Percentiles rank a stretch among this genome's conserved stretches.
These are phyloP conservation scores for Heteromurus nitidus DNA, from an alignment of 2,888 invertebrate species.

Conservation along the genomic window DNA sequence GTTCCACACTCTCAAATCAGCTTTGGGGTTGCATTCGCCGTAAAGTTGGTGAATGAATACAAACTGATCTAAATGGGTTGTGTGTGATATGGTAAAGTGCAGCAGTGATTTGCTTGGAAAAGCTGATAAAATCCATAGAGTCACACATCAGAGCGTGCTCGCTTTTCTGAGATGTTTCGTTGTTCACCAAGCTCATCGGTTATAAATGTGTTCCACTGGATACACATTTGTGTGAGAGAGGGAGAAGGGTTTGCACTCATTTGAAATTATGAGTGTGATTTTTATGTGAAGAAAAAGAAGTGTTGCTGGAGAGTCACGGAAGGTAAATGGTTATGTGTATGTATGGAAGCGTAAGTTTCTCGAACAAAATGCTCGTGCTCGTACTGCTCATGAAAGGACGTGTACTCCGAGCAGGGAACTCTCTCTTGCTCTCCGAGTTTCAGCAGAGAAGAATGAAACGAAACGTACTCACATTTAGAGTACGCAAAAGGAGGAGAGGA, in stretches of 20 bases:
- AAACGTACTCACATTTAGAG: not conserved
- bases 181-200: too few species aligned
- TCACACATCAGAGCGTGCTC: too few species aligned
- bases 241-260: slow-evolving; percentile 29
- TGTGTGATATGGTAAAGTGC: slow-evolving; percentile 2
- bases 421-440: too few species aligned
- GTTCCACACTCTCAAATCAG: not conserved
- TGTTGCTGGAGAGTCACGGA: slow-evolving; percentile 39
- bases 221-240: not conserved
- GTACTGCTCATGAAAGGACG: not conserved
- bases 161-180: not conserved
- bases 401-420: too few species aligned
- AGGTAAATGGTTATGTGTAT: slow-evolving; percentile 43
- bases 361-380: not conserved
- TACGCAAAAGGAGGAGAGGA: not conserved
- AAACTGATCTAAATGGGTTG: not conserved
- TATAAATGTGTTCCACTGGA: not conserved
- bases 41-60: too few species aligned
- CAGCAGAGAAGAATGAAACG: too few species aligned
- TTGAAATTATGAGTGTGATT: slow-evolving; percentile 47
- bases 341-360: slow-evolving; percentile 25
- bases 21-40: not conserved
- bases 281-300: slow-evolving; percentile 37
- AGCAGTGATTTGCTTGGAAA: slow-evolving; percentile 28
- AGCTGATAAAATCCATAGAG: slow-evolving; percentile 12